Percentiles rank a stretch among this genome's conserved stretches.
phyloP scores from a whole-genome alignment of 2,113 vertebrate species.

The Willisornis vidua region DNA sequence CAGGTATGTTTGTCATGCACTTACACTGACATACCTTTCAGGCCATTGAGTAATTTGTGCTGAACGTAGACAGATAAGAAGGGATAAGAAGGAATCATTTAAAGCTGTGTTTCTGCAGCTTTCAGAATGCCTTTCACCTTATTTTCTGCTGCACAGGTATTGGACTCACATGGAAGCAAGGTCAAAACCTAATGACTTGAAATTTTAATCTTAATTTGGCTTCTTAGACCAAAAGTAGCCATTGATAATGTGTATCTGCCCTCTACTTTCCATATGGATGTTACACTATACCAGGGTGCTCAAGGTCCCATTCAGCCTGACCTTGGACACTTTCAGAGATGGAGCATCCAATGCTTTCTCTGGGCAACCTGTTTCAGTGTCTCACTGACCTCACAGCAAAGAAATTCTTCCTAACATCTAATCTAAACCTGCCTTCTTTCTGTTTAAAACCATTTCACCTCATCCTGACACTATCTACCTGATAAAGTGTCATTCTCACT shows the following conservation, averaged over 20 bases:
- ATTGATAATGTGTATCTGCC: not conserved
- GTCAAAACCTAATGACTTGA: not conserved
- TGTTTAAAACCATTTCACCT: not conserved
- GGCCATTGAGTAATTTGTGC: not conserved
- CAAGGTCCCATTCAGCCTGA: not conserved
- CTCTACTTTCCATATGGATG: not conserved
- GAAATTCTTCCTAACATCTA: not conserved
- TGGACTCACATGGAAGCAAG: rapidly evolving
- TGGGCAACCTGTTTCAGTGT: not conserved
- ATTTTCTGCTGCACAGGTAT: not conserved
- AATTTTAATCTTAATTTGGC: not conserved
- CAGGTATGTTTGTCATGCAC: conserved; percentile 26
- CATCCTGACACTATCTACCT: not conserved
- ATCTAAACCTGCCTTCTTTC: not conserved
- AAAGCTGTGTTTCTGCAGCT: not conserved
- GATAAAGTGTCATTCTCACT: not conserved
- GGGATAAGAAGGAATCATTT: not conserved
- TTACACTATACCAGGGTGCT: not conserved
- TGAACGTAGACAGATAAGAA: not conserved
- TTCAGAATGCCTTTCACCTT: not conserved
- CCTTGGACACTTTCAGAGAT: not conserved
- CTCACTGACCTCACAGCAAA: not conserved
- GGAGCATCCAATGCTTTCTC: rapidly evolving
- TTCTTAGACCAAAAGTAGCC: not conserved
- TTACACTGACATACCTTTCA: not conserved